Base-by-base conservation (phyloP, 1,140 invertebrate genomes). In the Psilanteris sp. region DNA sequence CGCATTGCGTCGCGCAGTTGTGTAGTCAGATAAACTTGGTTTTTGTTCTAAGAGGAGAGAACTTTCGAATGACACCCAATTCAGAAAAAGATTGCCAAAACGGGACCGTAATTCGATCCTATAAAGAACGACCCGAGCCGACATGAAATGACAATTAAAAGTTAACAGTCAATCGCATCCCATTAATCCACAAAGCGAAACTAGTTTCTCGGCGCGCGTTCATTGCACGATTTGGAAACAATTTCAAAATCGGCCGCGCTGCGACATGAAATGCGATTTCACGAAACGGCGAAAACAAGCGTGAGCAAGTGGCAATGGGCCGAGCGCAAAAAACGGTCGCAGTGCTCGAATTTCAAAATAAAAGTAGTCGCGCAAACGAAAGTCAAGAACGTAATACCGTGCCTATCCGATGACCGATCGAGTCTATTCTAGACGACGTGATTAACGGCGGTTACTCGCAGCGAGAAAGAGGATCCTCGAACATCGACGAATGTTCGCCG, bases 401-500 rank as follows among this genome's bases (percentile, higher is more conserved):
- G 34, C 62, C 66, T 77, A 77, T 77, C 73, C 66, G 73, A 71
- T 77, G 73, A 77, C 73, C 67, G 73, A 77, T 66, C 67, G 50
- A 41, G 62, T 67, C 68, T 77, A 66, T 66, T 55, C 67, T 73
- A 73, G 75, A 62, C 61, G 44, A 54, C 59, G 64, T 67, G 68
- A 72, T 66, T 71, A 67, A 80, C 71, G 52, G 68, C 71, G 55
- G 68, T 31, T 48, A 61, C 66, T 70, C 34, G 66, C 61, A 13
- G 15, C 39, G 62, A 32, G 57, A 72, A 74, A 80, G 75, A 68
- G 64, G 66, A 73, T 66, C 70, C 57, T 71, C 71, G 66, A 67
- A 67, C 67, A 68, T 77, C 62, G 68, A 50, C 57, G 61, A 57
- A 72, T 77, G 66, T 75, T 72, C 73, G 59, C 64, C 67, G 62